phyloP scores from a whole-genome alignment of 1,140 invertebrate species.

The Carcinoscorpius rotundicauda region DNA sequence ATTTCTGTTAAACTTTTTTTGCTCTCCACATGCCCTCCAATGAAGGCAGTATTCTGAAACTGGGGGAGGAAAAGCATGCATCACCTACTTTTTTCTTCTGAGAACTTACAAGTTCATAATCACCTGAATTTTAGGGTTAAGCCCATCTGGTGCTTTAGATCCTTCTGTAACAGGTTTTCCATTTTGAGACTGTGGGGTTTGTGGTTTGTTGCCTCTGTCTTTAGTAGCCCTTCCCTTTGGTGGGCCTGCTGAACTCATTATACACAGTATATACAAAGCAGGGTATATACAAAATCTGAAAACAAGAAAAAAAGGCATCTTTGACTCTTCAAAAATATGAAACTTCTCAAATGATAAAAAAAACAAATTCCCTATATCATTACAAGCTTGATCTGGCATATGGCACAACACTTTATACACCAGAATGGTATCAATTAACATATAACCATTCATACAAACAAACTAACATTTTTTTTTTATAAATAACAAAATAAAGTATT shows the following conservation, averaged over 20 bases:
- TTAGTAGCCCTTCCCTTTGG: constrained; percentile 17
- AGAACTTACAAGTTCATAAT: neutral
- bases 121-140: constrained; percentile 15
- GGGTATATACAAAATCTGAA: constrained; percentile 1
- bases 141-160: constrained; percentile 8
- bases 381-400: too few species aligned
- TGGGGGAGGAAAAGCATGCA: neutral
- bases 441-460: too few species aligned
- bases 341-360: too few species aligned
- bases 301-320: neutral
- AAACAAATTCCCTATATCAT: too few species aligned
- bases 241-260: constrained; percentile 19
- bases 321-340: too few species aligned
- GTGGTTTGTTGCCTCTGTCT: constrained; percentile 11
- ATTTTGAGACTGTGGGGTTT: neutral
- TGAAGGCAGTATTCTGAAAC: neutral
- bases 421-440: too few species aligned
- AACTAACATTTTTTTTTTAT: too few species aligned
- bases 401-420: too few species aligned
- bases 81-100: neutral
- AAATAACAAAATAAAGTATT: too few species aligned
- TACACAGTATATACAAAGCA: constrained; percentile 22
- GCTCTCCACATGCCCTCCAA: neutral
- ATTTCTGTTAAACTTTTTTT: neutral
- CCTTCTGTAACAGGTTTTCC: constrained; percentile 10